Evolutionary conservation across 1,140 invertebrate genomes (phyloP), one percentile per base, ranked within the genome.

Genomic region (Pogonognathellus flavescens): DNA sequence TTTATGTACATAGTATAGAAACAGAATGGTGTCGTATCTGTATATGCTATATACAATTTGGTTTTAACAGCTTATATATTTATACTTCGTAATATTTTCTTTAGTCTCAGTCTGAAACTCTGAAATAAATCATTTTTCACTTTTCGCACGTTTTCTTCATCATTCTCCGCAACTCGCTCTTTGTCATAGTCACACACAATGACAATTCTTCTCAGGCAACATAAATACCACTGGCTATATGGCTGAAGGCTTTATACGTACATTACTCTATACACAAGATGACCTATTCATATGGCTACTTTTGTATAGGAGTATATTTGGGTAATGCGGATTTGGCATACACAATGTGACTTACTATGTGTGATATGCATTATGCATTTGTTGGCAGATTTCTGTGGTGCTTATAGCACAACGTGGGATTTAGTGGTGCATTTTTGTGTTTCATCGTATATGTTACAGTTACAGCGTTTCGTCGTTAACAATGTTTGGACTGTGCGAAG

Each of bases 121-220:
- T 66, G 25, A 76, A 57, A 76, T 76, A 76, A 76, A 31, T 49
- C n/a, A 76, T 76, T n/a, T 76, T 31, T 76, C 41, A 49, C 31
- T 31, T 41, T 50, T 76, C 41, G 13, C 41, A 49, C 41, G 14
- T 76, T 49, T 50, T 76, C 31, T 9, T 50, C 10, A 8, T 2
- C 14, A 31, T 70, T 25, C 53, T 14, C n/a, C 31, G 22, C 66
- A 11, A 14, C 66, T 31, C 20, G 1, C 14, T 70, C 66, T 70
- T 41, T 70, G 22, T 41, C 53, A 6, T 41, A 60, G 22, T 70
- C 25, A 8, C 10, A 66, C 62, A 9, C 20, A 2, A 22, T 60
- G 11, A 7, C 18, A 60, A 10, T 10, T 20, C 9, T 66, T 66
- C 9, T 22, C 13, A 7, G 13, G 52, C 7, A 53, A 53, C 52